A percentile compares a stretch with the other conserved stretches of the same genome.
These are phyloP conservation scores for Drosophila suboccidentalis DNA, from an alignment of 2,888 invertebrate species.

Conservation along the genomic window DNA sequence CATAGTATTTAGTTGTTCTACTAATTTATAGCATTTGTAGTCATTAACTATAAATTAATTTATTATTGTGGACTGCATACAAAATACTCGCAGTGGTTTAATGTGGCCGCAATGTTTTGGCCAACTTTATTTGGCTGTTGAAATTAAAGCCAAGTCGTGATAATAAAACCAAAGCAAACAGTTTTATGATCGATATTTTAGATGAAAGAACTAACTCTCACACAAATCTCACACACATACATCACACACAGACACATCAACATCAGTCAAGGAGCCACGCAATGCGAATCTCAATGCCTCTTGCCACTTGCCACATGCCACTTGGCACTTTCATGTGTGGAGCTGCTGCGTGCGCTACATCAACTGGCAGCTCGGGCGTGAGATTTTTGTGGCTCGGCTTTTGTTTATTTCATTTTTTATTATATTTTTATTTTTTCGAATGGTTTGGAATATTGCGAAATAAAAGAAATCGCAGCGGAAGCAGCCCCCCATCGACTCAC, in stretches of 20 bases:
- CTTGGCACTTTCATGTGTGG: slow-evolving; percentile 16
- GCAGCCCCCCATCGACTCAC: background rate
- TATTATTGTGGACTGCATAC: background rate
- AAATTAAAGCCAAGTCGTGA: slow-evolving; percentile 24
- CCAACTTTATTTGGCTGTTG: slow-evolving; percentile 1
- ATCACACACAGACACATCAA: slow-evolving; percentile 7
- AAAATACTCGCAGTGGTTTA: background rate
- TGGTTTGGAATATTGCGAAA: slow-evolving; percentile 19
- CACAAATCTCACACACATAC: background rate
- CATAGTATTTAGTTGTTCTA: background rate
- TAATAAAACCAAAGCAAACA: slow-evolving; percentile 44
- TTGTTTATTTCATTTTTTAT: slow-evolving; percentile 38
- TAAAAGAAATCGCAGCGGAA: slow-evolving; percentile 26
- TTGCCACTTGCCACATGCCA: slow-evolving; percentile 29
- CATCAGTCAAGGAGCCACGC: slow-evolving; percentile 15
- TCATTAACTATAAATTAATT: too few species aligned
- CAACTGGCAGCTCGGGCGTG: slow-evolving; percentile 61
- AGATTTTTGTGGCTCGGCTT: slow-evolving; percentile 51
- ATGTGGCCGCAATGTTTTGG: background rate
- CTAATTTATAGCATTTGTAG: background rate
- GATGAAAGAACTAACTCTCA: slow-evolving; percentile 31
- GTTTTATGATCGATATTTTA: slow-evolving; percentile 61
- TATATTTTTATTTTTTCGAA: slow-evolving; percentile 3
- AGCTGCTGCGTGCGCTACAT: slow-evolving; percentile 57
- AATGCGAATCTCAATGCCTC: slow-evolving; percentile 25